Evolutionary conservation across 2,797 vertebrate species (phyloP), one percentile per base, ranked within the genome.

Genomic region (Lindbergichthys nudifrons): DNA sequence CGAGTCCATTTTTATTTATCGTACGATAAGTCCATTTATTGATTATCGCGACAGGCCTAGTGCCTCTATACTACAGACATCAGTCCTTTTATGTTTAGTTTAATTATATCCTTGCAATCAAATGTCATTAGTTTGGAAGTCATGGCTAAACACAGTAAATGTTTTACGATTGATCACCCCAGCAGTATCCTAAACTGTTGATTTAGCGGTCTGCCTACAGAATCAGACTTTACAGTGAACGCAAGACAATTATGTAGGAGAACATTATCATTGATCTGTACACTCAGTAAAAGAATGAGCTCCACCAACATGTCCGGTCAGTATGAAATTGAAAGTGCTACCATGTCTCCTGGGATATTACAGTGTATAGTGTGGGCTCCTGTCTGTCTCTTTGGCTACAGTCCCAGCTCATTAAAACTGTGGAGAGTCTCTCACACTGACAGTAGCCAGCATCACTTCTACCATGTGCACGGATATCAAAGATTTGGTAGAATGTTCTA

Each of bases 331-430:
- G 18, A 65, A 39, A 50, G 66, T 54, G 41, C 42, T 47, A 10
- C 13, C 56, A 6, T 1, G 18, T 52, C 64, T 50, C 51, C 16
- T n/a, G 53, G 70, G 47, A 39, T 19, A 18, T 30, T 43, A 1
- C 43, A 42, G 15, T 43, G 60, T 50, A 60, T 65, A 69, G 3
- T 18, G 10, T 42, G 32, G 60, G 65, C 71, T 69, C 48, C 65
- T 43, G 14, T 11, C 3, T 47, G 61, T 70, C 77, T 75, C 53
- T 39, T 39, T 80, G 71, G 71, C 65, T 50, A 60, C 43, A 23
- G 30, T 26, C 65, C 70, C 65, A 48, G 47, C 70, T 73, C 77
- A 70, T 79, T 65, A 65, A 11, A 8, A 12, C 10, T 30, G 21
- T 32, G 21, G 54, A 65, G 32, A 32, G 57, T 68, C 69, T 51